Percentiles rank a stretch among this genome's conserved stretches.
phyloP scores from a whole-genome alignment of 2,113 vertebrate genomes.

The Trochalopteron elliotii region DNA sequence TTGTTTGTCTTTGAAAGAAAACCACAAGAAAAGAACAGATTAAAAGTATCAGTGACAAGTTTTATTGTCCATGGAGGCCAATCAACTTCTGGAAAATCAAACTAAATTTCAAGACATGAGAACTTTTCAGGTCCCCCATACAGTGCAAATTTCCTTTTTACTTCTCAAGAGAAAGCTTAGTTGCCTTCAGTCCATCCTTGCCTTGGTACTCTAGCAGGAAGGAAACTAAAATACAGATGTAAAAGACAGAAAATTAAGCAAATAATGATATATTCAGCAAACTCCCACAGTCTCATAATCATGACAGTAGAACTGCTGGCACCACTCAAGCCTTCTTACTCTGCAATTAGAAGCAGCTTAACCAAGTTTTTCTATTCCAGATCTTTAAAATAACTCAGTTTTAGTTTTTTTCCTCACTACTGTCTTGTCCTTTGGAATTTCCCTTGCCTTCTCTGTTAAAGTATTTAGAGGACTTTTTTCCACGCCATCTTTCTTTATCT shows the following conservation, averaged over 20 bases:
- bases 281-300: not conserved
- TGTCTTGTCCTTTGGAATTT: not conserved
- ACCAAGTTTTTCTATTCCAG: not conserved
- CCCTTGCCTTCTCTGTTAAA: not conserved
- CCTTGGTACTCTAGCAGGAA: not conserved
- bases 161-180: not conserved
- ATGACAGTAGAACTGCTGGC: not conserved
- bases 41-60: accelerated
- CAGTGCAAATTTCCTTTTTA: not conserved
- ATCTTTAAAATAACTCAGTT: not conserved
- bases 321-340: not conserved
- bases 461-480: not conserved
- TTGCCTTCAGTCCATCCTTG: not conserved
- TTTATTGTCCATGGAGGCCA: not conserved
- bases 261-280: not conserved
- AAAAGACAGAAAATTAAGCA: not conserved
- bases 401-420: not conserved
- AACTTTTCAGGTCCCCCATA: not conserved
- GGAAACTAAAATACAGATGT: not conserved
- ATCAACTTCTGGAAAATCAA: not conserved
- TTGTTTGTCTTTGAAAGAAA: not conserved
- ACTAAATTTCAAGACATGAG: not conserved
- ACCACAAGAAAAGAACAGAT: not conserved
- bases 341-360: not conserved
- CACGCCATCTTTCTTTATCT: not conserved